These are phyloP conservation scores for Muscina levida DNA, from an alignment of 2,888 invertebrate species.

Conservation along the genomic window DNA sequence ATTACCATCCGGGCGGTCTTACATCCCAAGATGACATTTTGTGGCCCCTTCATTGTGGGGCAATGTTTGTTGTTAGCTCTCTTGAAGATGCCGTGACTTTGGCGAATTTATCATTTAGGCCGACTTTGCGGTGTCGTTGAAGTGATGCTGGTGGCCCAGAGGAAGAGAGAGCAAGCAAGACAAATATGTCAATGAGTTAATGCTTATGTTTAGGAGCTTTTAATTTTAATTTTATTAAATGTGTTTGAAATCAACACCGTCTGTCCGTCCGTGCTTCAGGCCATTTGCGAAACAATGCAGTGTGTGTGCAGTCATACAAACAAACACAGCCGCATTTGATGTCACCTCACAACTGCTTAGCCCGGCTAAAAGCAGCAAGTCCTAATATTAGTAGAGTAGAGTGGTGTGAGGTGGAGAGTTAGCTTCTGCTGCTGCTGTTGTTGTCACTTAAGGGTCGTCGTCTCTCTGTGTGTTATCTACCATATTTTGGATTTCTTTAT, in stretches of 20 bases:
- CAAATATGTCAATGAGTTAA: constrained; percentile 37
- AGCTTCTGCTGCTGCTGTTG: too few relatives aligned
- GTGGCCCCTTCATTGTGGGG: background rate
- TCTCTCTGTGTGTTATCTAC: constrained; percentile 41
- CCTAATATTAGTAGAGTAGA: too few relatives aligned
- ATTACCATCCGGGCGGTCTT: constrained; percentile 79
- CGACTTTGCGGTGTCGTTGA: background rate
- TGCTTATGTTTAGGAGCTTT: constrained; percentile 36
- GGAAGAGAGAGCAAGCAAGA: background rate
- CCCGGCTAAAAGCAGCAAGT: too few relatives aligned
- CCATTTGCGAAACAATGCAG: too few relatives aligned
- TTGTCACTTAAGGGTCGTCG: constrained; percentile 43
- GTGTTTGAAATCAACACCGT: constrained; percentile 36
- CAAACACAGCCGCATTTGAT: too few relatives aligned
- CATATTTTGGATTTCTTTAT: constrained; percentile 30
- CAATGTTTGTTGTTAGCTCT: constrained; percentile 5
- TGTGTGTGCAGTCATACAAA: too few relatives aligned
- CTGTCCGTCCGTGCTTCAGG: background rate
- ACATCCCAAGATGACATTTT: constrained; percentile 25
- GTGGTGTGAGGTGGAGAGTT: too few relatives aligned
- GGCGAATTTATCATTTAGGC: constrained; percentile 48
- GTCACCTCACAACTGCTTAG: too few relatives aligned
- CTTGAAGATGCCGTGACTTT: constrained; percentile 28
- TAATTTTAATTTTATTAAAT: constrained; percentile 46
- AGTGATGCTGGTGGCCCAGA: background rate